Evolutionary conservation across 2,888 invertebrate species (phyloP), one percentile per base, ranked within the genome.

Genomic region (Sinopyrophorus schimmeli): DNA sequence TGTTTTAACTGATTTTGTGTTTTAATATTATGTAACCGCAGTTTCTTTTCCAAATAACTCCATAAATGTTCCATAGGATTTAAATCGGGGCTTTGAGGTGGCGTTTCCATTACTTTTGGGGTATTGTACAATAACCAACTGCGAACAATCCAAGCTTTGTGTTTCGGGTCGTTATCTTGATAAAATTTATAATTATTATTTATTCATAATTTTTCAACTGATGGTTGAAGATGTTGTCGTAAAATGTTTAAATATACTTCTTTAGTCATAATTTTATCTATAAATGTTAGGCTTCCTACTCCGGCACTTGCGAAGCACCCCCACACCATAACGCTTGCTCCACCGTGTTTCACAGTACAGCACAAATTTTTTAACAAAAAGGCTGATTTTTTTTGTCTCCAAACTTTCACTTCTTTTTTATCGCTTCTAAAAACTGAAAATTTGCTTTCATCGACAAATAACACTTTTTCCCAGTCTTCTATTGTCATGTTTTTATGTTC

Each of bases 341-440:
- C 60, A 9, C 60, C 60, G 38, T 63, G 61, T 34, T 66, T 65
- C 0, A 65, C 56, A n/a, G 61, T 62, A 12, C 57, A 37, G 4
- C 14, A 17, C 6, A 60, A 17, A 24, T 60, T 55, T n/a, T n/a
- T n/a, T 6, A n/a, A n/a, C n/a, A n/a, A n/a, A n/a, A n/a, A n/a
- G n/a, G n/a, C n/a, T n/a, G n/a, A n/a, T n/a, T n/a, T n/a, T n/a
- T n/a, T n/a, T n/a, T n/a, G n/a, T n/a, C n/a, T n/a, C n/a, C n/a
- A n/a, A n/a, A n/a, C n/a, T n/a, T n/a, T n/a, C n/a, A n/a, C n/a
- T n/a, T n/a, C n/a, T 1, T 35, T 14, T 6, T 49, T 48, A 37
- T 60, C 51, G 3, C 41, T 46, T 16, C 34, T 31, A 27, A 41
- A 41, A 1, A 41, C 12, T n/a, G 15, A 32, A 20, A 11, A 41